A percentile compares a stretch with the other conserved stretches of the same genome.
Evolutionary conservation across 2,888 invertebrate genomes (phyloP).

Genomic region (Brenthis hecate): DNA sequence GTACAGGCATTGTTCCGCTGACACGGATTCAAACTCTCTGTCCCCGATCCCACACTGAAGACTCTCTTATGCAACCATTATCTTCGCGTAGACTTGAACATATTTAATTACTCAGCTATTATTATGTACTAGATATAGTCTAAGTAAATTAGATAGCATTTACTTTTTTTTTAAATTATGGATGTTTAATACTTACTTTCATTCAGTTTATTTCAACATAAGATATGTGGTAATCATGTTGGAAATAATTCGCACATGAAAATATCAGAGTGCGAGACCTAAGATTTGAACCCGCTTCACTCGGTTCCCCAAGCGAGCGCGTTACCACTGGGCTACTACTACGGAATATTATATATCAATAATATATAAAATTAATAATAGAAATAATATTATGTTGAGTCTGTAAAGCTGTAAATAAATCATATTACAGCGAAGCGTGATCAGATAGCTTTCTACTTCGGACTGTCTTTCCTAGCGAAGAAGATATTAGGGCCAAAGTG

Average conservation of each 20-base stretch:
- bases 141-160: neutral
- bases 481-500: conserved; percentile 24
- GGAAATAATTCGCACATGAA: too few relatives aligned
- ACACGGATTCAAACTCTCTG: conserved; percentile 60
- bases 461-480: conserved; percentile 17
- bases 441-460: conserved; percentile 7
- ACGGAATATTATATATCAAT: too few relatives aligned
- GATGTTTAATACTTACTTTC: neutral
- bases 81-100: conserved; percentile 43
- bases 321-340: too few relatives aligned
- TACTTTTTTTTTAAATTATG: neutral
- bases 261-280: too few relatives aligned
- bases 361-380: conserved; percentile 1
- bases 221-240: too few relatives aligned
- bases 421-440: conserved; percentile 10
- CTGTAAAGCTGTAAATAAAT: conserved; percentile 14
- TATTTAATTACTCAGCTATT: conserved; percentile 47
- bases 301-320: too few relatives aligned
- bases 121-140: conserved; percentile 3
- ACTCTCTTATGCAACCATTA: conserved; percentile 63
- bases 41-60: conserved; percentile 69
- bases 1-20: conserved; percentile 57
- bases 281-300: too few relatives aligned
- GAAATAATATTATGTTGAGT: conserved; percentile 7
- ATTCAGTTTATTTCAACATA: too few relatives aligned